Evolutionary conservation across 1,140 invertebrate species (phyloP), one percentile per base, ranked within the genome.

Genomic region (Neodiprion pinetum): DNA sequence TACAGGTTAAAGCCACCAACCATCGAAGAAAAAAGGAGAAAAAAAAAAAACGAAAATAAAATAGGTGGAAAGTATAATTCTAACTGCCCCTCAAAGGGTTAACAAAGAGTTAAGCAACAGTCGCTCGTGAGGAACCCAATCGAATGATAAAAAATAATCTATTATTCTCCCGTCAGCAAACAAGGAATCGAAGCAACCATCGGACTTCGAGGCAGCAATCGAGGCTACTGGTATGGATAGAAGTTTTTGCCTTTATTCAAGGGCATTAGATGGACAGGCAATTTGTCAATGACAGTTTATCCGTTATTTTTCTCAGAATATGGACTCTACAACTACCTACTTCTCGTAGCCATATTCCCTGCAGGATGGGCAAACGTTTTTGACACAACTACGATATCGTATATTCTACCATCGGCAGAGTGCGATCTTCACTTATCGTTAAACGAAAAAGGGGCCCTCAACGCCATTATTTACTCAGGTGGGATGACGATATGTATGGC

Each of bases 121-220:
- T 21, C 17, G 17, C 17, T 21, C 17, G 17, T 21, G 17, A 21
- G 17, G 17, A 21, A 21, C 17, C 17, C 17, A 21, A 21, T 21
- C 17, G 17, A 21, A 21, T 21, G 17, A 21, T 21, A 21, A 21
- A 21, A 21, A 21, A 21, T 21, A 21, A 21, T 21, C 17, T 21
- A 21, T 21, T 21, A 21, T 21, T 21, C 17, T 21, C 1, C n/a
- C 10, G 1, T n/a, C 10, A 53, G 50, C n/a, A 14, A 53, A 21
- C 17, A 21, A 21, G 10, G 50, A 53, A 53, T n/a, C n/a, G 10
- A 76, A 83, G 73, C 84, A 84, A 72, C 83, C 84, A 0, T 87
- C 90, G 1, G 90, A 93, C 78, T 93, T 93, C 76, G 92, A 93
- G 70, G 87, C 87, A 67, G 92, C 92, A 0, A 91, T 93, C 11